Base-by-base conservation (phyloP, 2,888 invertebrate genomes). In the Leptinotarsa peninsularis region DNA sequence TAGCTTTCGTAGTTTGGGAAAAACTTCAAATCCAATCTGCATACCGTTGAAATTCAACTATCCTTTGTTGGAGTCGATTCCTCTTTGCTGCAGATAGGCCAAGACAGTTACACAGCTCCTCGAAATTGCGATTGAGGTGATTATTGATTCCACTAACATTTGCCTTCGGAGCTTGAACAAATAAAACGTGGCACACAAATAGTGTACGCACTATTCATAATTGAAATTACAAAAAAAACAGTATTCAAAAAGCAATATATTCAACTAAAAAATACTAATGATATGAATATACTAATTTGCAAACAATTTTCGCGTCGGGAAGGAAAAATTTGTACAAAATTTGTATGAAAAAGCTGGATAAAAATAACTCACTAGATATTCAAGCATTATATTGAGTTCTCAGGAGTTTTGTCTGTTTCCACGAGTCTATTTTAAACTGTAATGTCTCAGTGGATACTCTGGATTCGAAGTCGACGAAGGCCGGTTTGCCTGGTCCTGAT, bases 11-110 rank as follows among this genome's bases (percentile, higher is more conserved):
- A 43, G 33, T 33, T 63, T 17, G 4, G 15, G 15, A 43, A 63
- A 63, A 63, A 63, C 63, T 63, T 43, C 17, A 63, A 63, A 63
- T 63, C 43, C 43, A 63, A 63, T 63, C 63, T 63, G 63, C 63
- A 63, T 63, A 27, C n/a, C 17, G 63, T 63, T 63, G 21, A 18
- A 54, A 54, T 18, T 54, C 4, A 10, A 13, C 18, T 54, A 54
- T 58, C 23, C 33, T 43, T 58, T 21, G 21, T 58, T 18, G 14
- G 4, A 60, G 60, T 60, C 23, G 15, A 23, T 15, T 27, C 60
- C 23, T 60, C 21, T 60, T 15, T 15, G 23, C 15, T 43, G 10
- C 14, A 60, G 4, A 23, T 27, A 4, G 15, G 15, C 4, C 23
- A 23, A 60, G 21, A 60, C 27, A 27, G 27, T 23, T 60, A 15